Base-by-base conservation (phyloP, 2,113 vertebrate genomes). In the Carassius gibelio region DNA sequence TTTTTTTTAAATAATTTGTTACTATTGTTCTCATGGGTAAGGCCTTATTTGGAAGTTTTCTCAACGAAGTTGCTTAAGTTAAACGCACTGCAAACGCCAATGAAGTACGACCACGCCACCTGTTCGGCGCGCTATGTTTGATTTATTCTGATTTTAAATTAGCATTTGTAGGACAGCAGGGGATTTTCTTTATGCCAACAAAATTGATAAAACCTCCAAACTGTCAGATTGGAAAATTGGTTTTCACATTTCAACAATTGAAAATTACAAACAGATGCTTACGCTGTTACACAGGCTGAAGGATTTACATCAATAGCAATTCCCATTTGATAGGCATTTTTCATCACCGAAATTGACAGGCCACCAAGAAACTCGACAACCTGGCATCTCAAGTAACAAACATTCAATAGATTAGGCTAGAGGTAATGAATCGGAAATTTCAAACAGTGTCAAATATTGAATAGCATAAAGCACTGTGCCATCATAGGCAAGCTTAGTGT, bases 281-380 rank as follows among this genome's bases (percentile, higher is more conserved):
- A 71, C 61, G 34, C 64, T 71, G 26, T 76, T 69, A 76, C 76
- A 62, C 77, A 81, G 69, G 84, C 75, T 86, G 59, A 75, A 71
- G 69, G 57, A 88, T 86, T 85, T 81, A 84, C 69, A 88, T 64
- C 85, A 84, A 84, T 86, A 88, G 59, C 85, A 81, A 48, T 75
- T 81, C 79, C 75, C 50, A 74, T 84, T 81, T 84, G 85, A 86
- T 82, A 19, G 75, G 86, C 38, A 75, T 86, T 86, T 88, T 86
- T 82, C 85, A 81, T 19, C 64, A 50, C 66, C 3, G 59, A 84
- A 86, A 66, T 42, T 86, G 85, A 80, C 82, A 84, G 48, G 52
- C 52, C 81, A 76, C 38, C 81, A 84, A 62, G 50, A 84, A 86
- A 86, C 45, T 26, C 38, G 48, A 59, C 81, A 71, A 77, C 45